phyloP scores from a whole-genome alignment of 2,113 vertebrate species.

The Enhydra lutris region DNA sequence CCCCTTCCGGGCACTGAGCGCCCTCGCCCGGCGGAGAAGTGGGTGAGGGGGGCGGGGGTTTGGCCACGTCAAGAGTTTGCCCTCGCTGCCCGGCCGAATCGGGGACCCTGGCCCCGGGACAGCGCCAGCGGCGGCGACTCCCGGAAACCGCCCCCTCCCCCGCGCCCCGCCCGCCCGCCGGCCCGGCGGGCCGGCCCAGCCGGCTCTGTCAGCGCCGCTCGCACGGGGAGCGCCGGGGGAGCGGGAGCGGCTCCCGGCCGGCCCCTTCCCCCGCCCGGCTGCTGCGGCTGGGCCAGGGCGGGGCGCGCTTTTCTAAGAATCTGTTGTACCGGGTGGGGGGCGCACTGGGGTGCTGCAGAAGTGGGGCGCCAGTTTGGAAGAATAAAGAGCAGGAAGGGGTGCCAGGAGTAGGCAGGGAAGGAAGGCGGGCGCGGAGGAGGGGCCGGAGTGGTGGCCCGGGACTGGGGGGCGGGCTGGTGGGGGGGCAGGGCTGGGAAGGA shows the following conservation, averaged over 20 bases:
- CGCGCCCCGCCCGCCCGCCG: slow-evolving; percentile 58
- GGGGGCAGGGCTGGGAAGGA: neutral
- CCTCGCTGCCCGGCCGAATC: slow-evolving; percentile 45
- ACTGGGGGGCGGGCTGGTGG: neutral
- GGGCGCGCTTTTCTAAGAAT: slow-evolving; percentile 75
- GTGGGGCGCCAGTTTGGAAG: slow-evolving; percentile 56
- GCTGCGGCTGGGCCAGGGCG: slow-evolving; percentile 66
- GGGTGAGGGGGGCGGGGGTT: neutral
- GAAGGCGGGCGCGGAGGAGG: slow-evolving; percentile 35
- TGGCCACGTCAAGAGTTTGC: slow-evolving; percentile 75
- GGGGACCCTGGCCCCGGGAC: slow-evolving; percentile 72
- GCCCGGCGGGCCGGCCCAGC: slow-evolving; percentile 68
- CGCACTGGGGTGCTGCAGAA: slow-evolving; percentile 58
- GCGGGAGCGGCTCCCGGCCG: slow-evolving; percentile 63
- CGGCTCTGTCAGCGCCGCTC: slow-evolving; percentile 74
- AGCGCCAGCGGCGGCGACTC: slow-evolving; percentile 71
- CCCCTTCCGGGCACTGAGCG: slow-evolving; percentile 25
- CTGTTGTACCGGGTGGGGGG: slow-evolving; percentile 61
- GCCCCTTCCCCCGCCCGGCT: slow-evolving; percentile 64
- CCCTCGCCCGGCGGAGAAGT: neutral
- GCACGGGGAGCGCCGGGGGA: slow-evolving; percentile 56
- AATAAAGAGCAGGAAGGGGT: slow-evolving; percentile 63
- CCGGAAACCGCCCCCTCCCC: slow-evolving; percentile 76
- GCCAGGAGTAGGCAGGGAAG: slow-evolving; percentile 45
- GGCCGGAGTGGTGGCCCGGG: slow-evolving; percentile 15